Percentiles rank a stretch among this genome's conserved stretches.
phyloP scores from a whole-genome alignment of 2,888 invertebrate species.

The Caenorhabditis afra region DNA sequence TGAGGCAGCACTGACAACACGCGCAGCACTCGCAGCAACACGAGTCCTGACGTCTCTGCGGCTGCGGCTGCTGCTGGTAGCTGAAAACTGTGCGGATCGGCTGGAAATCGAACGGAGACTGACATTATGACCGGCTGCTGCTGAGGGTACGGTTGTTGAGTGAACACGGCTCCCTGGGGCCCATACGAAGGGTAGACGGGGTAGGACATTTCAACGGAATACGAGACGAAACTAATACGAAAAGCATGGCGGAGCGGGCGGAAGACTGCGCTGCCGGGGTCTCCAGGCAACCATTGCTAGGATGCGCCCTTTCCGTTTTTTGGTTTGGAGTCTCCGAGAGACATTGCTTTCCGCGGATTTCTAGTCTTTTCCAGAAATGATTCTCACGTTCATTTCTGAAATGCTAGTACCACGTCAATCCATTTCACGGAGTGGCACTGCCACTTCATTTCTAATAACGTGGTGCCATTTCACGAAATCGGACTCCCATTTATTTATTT shows the following conservation, averaged over 20 bases:
- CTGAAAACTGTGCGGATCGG: constrained; percentile 12
- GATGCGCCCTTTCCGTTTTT: constrained; percentile 1
- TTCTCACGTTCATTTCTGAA: not conserved
- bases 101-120: constrained; percentile 15
- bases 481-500: too few species aligned
- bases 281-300: constrained; percentile 38
- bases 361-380: too few species aligned
- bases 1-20: constrained; percentile 43
- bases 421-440: too few species aligned
- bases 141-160: constrained; percentile 49
- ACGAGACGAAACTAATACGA: too few species aligned
- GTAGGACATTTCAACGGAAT: constrained; percentile 21
- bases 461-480: too few species aligned
- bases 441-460: too few species aligned
- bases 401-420: not conserved
- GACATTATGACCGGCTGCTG: constrained; percentile 50
- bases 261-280: constrained; percentile 2
- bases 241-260: too few species aligned
- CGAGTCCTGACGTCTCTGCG: constrained; percentile 35
- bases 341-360: too few species aligned
- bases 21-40: constrained; percentile 46
- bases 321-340: not conserved
- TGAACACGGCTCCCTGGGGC: constrained; percentile 21
- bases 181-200: constrained; percentile 42
- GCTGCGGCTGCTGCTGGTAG: constrained; percentile 34